phyloP scores from a whole-genome alignment of 2,797 vertebrate genomes.

The Sciurus carolinensis region DNA sequence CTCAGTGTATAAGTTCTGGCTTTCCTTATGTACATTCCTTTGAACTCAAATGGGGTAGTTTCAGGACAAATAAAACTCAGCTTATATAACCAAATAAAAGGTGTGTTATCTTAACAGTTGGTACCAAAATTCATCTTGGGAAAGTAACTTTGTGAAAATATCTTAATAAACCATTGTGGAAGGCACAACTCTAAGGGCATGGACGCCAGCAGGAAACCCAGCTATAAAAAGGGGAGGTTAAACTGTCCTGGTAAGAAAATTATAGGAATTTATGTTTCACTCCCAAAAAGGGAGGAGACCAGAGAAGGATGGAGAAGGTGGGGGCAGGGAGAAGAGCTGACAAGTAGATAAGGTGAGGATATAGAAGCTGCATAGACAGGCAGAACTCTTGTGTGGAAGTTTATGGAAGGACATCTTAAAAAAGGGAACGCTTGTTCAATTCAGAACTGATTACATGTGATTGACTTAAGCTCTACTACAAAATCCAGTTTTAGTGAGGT shows the following conservation, averaged over 20 bases:
- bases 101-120: constrained; percentile 49
- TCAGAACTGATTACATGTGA: constrained; percentile 47
- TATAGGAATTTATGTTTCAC: constrained; percentile 60
- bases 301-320: not conserved
- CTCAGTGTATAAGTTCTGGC: not conserved
- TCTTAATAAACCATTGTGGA: constrained; percentile 57
- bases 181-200: not conserved
- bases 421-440: not conserved
- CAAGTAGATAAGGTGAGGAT: not conserved
- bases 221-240: constrained; percentile 47
- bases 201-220: constrained; percentile 42
- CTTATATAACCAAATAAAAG: constrained; percentile 65
- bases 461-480: not conserved
- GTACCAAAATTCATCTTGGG: constrained; percentile 1
- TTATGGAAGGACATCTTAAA: not conserved
- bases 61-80: constrained; percentile 38
- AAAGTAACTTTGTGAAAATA: constrained; percentile 59
- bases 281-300: not conserved
- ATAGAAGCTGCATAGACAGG: not conserved
- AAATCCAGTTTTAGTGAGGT: constrained; percentile 23
- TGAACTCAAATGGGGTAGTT: not conserved
- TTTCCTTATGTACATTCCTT: not conserved
- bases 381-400: not conserved
- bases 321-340: not conserved
- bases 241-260: constrained; percentile 63